A percentile compares a stretch with the other conserved stretches of the same genome.
These are phyloP conservation scores for Limnephilus rhombicus DNA, from an alignment of 2,888 invertebrate genomes.

Conservation along the genomic window DNA sequence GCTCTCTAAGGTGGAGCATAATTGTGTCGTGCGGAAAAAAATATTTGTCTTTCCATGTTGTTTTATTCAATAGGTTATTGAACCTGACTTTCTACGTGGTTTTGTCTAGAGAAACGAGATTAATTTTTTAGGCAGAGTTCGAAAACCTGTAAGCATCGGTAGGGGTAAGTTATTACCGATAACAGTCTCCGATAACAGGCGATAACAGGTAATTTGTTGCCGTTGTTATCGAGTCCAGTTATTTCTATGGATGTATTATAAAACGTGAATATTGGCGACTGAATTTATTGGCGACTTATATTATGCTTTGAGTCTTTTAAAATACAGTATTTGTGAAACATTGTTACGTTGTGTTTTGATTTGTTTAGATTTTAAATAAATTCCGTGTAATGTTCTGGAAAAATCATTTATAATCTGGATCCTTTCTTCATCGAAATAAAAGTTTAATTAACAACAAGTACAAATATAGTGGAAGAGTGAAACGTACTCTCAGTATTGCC, in stretches of 20 bases:
- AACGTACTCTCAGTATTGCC: background rate
- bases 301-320: background rate
- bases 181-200: background rate
- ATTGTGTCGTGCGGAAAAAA: background rate
- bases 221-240: background rate
- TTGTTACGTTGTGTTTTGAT: no score
- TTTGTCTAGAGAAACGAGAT: background rate
- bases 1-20: background rate
- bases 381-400: no score
- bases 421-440: background rate
- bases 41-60: background rate
- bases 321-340: background rate
- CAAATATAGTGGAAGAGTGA: background rate
- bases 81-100: background rate
- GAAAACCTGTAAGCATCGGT: background rate
- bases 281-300: background rate
- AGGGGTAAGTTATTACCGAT: background rate
- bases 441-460: background rate
- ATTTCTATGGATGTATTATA: background rate
- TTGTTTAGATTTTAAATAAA: no score
- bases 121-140: background rate
- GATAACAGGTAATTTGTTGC: background rate
- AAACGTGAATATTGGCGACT: background rate
- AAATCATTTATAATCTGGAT: no score
- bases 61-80: constrained; percentile 4